These are phyloP conservation scores for Carassius carassius DNA, from an alignment of 2,113 vertebrate species.

Conservation along the genomic window DNA sequence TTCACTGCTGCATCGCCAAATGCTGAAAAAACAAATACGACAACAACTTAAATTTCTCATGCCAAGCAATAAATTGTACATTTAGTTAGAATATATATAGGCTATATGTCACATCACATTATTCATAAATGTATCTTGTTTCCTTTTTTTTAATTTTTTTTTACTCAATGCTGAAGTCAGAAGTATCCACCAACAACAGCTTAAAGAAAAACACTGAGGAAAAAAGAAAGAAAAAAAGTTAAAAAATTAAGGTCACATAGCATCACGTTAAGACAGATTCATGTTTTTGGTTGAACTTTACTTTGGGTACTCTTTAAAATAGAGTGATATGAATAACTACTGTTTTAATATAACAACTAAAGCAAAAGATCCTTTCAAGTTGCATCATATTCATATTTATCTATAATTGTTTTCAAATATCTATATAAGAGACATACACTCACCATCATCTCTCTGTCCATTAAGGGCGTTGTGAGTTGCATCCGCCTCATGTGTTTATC, in stretches of 20 bases:
- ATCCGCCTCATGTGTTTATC: background rate
- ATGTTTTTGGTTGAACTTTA: background rate
- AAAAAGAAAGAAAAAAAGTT: background rate
- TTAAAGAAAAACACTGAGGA: background rate
- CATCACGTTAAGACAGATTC: background rate
- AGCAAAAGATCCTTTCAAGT: background rate
- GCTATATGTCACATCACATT: background rate
- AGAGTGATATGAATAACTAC: background rate
- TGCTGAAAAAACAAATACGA: constrained; percentile 1
- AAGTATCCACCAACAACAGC: background rate
- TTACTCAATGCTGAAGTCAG: background rate
- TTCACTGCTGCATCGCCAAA: background rate
- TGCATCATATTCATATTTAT: background rate
- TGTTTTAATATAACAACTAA: background rate
- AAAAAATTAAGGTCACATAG: background rate
- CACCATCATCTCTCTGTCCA: constrained; percentile 1
- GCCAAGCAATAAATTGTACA: background rate
- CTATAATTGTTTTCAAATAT: background rate
- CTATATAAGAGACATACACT: background rate
- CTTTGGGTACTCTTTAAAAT: background rate
- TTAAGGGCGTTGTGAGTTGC: background rate
- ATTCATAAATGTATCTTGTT: background rate
- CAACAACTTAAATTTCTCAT: background rate
- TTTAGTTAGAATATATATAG: background rate
- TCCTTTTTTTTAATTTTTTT: background rate